Conservation (phyloP, 2,888 invertebrate species). For the Listrodromus nycthemerus region DNA sequence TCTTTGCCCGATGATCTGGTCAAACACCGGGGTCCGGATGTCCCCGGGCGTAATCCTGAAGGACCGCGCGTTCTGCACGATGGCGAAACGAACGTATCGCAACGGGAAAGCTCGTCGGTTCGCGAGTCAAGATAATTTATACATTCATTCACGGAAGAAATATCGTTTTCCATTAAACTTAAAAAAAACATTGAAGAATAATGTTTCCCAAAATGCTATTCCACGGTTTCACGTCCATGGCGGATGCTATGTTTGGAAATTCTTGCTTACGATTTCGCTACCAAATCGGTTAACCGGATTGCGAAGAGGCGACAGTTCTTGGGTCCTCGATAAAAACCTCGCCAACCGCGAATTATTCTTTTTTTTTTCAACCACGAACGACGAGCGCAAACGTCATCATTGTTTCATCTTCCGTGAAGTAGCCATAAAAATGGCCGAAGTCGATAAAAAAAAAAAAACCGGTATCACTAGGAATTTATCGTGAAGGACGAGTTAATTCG, state of each 20-base stretch:
- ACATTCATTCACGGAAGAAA: not conserved
- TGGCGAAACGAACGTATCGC: conserved; percentile 54
- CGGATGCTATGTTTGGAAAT: not conserved
- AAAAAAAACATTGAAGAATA: no score
- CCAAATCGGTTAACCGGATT: not conserved
- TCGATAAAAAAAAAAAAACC: not conserved
- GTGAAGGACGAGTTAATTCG: conserved; percentile 36
- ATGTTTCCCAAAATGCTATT: no score
- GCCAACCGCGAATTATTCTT: not conserved
- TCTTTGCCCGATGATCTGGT: conserved; percentile 46
- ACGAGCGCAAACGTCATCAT: not conserved
- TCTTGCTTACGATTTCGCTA: not conserved
- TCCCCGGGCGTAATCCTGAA: conserved; percentile 60
- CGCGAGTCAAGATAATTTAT: conserved; percentile 16
- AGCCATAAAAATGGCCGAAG: not conserved
- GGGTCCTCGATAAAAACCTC: not conserved
- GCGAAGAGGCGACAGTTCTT: not conserved
- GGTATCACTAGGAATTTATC: conserved; percentile 21
- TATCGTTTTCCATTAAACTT: not conserved
- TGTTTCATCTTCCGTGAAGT: not conserved
- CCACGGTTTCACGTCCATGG: not conserved
- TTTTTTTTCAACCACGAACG: not conserved
- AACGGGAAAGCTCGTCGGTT: conserved; percentile 6
- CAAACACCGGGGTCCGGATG: conserved; percentile 23
- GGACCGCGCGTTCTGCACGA: conserved; percentile 64